These are phyloP conservation scores for Microtus richardsoni DNA, from an alignment of 2,113 vertebrate species.

Conservation along the genomic window DNA sequence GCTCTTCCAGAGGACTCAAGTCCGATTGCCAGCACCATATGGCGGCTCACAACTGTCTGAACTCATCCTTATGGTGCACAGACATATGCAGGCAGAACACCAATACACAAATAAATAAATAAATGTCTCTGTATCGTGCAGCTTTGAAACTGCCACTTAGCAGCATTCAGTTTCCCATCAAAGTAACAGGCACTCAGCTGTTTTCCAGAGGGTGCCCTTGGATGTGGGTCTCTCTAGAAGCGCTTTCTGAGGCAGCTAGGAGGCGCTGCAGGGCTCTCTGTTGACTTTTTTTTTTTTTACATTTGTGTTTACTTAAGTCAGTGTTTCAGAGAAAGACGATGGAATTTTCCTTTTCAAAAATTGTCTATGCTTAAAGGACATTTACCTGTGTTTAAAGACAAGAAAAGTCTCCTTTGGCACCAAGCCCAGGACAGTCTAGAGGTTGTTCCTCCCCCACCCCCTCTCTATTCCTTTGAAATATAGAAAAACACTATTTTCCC, in stretches of 20 bases:
- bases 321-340: constrained; percentile 83
- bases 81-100: neutral
- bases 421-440: constrained; percentile 78
- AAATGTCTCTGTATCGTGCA: neutral
- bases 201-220: neutral
- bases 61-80: neutral
- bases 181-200: neutral
- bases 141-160: constrained; percentile 41
- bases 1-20: neutral
- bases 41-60: neutral
- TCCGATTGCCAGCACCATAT: neutral
- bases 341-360: constrained; percentile 82
- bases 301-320: constrained; percentile 82
- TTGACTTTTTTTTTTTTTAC: too few species aligned
- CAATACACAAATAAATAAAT: neutral
- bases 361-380: neutral
- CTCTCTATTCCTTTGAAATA: constrained; percentile 83
- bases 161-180: constrained; percentile 37
- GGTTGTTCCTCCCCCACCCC: constrained; percentile 68
- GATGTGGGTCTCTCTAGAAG: constrained; percentile 68
- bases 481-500: constrained; percentile 76
- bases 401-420: constrained; percentile 79
- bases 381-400: neutral
- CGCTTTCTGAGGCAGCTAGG: constrained; percentile 75
- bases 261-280: constrained; percentile 74